Base-by-base conservation (phyloP, 2,113 vertebrate genomes). In the Melanerpes aurifrons region DNA sequence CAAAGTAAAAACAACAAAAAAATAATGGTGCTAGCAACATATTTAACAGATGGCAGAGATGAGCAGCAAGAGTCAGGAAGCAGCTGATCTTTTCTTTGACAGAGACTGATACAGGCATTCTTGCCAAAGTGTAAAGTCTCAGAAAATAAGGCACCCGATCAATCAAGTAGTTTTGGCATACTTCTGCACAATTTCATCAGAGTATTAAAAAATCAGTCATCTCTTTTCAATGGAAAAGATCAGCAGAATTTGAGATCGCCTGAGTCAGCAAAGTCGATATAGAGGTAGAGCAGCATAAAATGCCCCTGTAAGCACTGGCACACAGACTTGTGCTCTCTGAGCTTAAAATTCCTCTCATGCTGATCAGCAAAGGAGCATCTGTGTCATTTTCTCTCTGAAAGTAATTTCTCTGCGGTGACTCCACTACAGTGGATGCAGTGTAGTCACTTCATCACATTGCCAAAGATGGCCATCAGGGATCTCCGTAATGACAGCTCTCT, bases 171-270 rank as follows among this genome's bases (percentile, higher is more conserved):
- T 47, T 78, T 83, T 74, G 21, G 47, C 86, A 56, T 37, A 53
- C n/a, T 84, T 86, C 54, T 2, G 6, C 31, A 37, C 15, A 43
- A 53, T 93, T 89, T 83, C 53, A 90, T 86, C n/a, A 84, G 29
- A 83, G 21, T 86, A 71, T 78, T 94, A 74, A 86, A 93, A 87
- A 83, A 81, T 47, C 69, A 78, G 20, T 61, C 61, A 68, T 43
- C 24, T 9, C 62, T 68, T 89, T 89, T 81, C 73, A 90, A 4
- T 43, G 43, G 53, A 92, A 92, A 88, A 83, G 53, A 25, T 67
- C 48, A 47, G 53, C 43, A 78, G 69, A 47, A 74, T 67, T 75
- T 83, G 80, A 76, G 69, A 72, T 48, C 32, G 15, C 15, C 59
- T 64, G 79, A 83, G 53, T 75, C 81, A 81, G 66, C 37, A 88